Conservation (phyloP, 1,140 invertebrate genomes). For the Nasonia longicornis region DNA sequence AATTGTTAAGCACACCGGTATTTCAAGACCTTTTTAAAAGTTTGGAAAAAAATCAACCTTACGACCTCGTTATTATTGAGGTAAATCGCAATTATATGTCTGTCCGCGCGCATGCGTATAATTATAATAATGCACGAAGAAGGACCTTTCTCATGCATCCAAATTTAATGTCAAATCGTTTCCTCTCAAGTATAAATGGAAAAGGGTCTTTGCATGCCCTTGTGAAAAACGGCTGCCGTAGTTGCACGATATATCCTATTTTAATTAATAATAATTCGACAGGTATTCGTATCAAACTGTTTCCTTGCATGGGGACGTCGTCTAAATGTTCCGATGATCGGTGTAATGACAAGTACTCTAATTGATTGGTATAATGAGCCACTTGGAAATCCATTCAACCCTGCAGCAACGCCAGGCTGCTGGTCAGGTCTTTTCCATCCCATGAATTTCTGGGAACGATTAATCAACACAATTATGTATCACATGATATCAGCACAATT, state of each 20-base stretch:
- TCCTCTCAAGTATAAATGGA: no score
- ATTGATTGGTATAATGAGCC: slow-evolving; percentile 56
- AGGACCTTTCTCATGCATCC: no score
- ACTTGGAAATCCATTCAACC: slow-evolving; percentile 72
- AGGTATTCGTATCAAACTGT: slow-evolving; percentile 62
- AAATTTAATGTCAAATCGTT: no score
- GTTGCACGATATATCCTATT: no score
- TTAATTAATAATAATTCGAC: slow-evolving; percentile 32
- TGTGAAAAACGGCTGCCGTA: no score
- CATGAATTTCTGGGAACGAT: slow-evolving; percentile 75
- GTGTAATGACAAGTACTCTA: slow-evolving; percentile 53
- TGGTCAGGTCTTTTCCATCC: slow-evolving; percentile 61
- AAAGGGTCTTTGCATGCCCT: no score
- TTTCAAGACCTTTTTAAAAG: slow-evolving; percentile 42
- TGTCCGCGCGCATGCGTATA: not conserved
- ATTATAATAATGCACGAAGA: no score
- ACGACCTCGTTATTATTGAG: slow-evolving; percentile 50
- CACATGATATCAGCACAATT: slow-evolving; percentile 41
- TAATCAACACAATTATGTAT: slow-evolving; percentile 49
- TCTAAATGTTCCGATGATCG: slow-evolving; percentile 73
- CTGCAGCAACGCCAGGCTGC: slow-evolving; percentile 68
- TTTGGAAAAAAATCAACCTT: slow-evolving; percentile 49
- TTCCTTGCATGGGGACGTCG: slow-evolving; percentile 70
- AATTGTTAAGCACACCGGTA: slow-evolving; percentile 47
- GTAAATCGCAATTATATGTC: slow-evolving; percentile 35